phyloP scores from a whole-genome alignment of 2,888 invertebrate genomes.

The Machimus atricapillus region DNA sequence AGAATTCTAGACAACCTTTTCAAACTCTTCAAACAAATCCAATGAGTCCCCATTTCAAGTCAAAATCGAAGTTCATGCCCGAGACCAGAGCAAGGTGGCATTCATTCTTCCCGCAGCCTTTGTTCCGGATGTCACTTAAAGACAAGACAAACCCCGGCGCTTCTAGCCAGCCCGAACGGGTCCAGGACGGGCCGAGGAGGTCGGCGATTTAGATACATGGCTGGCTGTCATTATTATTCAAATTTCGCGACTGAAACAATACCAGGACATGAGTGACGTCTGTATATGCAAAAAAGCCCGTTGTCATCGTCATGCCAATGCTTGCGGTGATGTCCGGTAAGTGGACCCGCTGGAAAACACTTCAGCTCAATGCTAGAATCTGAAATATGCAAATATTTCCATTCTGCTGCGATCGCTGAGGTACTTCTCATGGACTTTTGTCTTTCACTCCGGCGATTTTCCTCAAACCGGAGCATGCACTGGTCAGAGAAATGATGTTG shows the following conservation, averaged over 20 bases:
- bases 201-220: slow-evolving; percentile 16
- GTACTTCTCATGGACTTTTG: background rate
- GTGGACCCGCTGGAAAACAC: slow-evolving; percentile 21
- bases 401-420: background rate
- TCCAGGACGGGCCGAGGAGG: background rate
- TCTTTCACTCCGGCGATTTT: background rate
- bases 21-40: background rate
- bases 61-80: background rate
- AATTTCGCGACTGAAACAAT: slow-evolving; percentile 23
- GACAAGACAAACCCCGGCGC: background rate
- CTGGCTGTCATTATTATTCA: slow-evolving; percentile 32
- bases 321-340: background rate
- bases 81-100: background rate
- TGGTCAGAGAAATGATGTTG: slow-evolving; percentile 17
- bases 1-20: background rate
- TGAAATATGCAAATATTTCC: slow-evolving; percentile 21
- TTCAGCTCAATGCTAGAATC: background rate
- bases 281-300: slow-evolving; percentile 44
- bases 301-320: slow-evolving; percentile 35
- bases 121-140: background rate
- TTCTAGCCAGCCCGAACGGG: background rate
- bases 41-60: background rate
- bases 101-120: background rate
- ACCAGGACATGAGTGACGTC: slow-evolving; percentile 44
- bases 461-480: background rate